These are phyloP conservation scores for Cyanoderma ruficeps DNA, from an alignment of 2,113 vertebrate genomes.

Conservation along the genomic window DNA sequence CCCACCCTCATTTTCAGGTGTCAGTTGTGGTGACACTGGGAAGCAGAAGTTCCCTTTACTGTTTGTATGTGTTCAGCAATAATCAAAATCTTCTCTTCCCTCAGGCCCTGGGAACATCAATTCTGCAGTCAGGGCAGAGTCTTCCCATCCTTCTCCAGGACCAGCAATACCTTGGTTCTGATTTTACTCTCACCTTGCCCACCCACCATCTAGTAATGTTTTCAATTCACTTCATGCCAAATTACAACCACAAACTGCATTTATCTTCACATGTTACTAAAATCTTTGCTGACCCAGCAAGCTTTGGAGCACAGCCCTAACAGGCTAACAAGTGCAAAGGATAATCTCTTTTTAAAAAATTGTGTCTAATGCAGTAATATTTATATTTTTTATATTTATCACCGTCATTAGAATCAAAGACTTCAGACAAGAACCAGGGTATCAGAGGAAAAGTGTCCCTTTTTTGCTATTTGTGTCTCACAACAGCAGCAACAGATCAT, in stretches of 20 bases:
- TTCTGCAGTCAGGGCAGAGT: neutral
- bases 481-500: neutral
- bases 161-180: neutral
- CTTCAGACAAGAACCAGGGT: neutral
- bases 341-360: neutral
- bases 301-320: neutral
- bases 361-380: neutral
- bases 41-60: neutral
- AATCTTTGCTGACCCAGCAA: neutral
- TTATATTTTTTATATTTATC: too few relatives aligned
- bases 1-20: neutral
- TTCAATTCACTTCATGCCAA: neutral
- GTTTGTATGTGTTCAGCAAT: neutral
- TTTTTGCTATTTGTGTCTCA: neutral
- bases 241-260: neutral
- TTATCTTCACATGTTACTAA: neutral
- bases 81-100: neutral
- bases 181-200: neutral
- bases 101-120: rapidly evolving
- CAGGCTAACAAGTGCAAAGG: neutral
- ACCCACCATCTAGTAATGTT: neutral
- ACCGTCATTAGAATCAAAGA: neutral
- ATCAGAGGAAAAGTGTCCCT: neutral
- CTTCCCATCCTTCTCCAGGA: neutral
- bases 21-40: neutral